Conservation (phyloP, 1,140 invertebrate genomes). For the Penaeus indicus region DNA sequence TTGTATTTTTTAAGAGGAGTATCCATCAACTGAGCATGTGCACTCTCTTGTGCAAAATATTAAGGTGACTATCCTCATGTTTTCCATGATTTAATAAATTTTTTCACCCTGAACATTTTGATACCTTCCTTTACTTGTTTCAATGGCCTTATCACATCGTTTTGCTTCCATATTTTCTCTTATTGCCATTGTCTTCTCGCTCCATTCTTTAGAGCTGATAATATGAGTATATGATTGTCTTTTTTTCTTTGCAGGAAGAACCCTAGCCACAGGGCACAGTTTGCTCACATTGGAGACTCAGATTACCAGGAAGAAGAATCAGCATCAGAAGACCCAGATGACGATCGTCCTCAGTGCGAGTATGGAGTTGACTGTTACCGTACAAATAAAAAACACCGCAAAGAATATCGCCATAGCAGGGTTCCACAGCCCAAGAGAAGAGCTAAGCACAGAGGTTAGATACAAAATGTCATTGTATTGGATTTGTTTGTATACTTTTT, state of each 20-base stretch:
- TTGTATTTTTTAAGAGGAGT: too few species aligned
- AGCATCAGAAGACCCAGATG: constrained; percentile 66
- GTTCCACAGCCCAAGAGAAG: constrained; percentile 54
- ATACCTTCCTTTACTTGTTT: too few species aligned
- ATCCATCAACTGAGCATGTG: too few species aligned
- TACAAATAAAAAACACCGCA: constrained; percentile 72
- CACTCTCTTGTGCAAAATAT: too few species aligned
- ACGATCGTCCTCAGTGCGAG: constrained; percentile 72
- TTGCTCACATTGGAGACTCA: constrained; percentile 72
- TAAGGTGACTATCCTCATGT: too few species aligned
- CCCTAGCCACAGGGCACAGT: constrained; percentile 69
- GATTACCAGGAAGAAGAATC: constrained; percentile 71
- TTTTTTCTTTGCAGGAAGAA: constrained; percentile 68
- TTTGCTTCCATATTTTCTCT: too few species aligned
- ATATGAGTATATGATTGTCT: background rate
- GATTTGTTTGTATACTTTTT: background rate
- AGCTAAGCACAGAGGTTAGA: constrained; percentile 61
- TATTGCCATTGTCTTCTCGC: too few species aligned
- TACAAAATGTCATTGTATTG: background rate
- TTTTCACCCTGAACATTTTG: too few species aligned
- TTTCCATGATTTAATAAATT: too few species aligned
- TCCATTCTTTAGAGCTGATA: too few species aligned
- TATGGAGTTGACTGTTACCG: constrained; percentile 74
- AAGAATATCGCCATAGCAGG: constrained; percentile 72
- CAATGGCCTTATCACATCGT: too few species aligned